Conservation (phyloP, 1,140 invertebrate species). For the Laupala kohalensis region DNA sequence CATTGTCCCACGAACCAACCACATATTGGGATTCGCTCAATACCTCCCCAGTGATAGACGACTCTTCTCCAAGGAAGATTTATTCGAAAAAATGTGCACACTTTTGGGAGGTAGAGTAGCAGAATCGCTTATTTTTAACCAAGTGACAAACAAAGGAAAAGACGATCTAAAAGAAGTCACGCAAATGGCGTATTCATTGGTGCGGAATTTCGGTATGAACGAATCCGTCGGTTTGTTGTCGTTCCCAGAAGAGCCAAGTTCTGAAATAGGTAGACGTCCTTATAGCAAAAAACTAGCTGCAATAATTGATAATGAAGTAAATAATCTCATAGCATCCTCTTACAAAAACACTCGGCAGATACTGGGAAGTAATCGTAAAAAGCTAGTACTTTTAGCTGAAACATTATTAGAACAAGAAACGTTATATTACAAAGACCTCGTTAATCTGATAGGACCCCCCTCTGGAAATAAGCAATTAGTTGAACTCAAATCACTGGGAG, state of each 20-base stretch:
- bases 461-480: no score
- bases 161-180: constrained; percentile 43
- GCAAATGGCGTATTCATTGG: constrained; percentile 45
- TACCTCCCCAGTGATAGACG: neutral
- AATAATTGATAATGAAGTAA: constrained; percentile 47
- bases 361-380: constrained; percentile 37
- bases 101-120: constrained; percentile 49
- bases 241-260: constrained; percentile 23
- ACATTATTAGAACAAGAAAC: constrained; percentile 52
- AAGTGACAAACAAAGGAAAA: constrained; percentile 46
- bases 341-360: constrained; percentile 46
- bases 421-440: constrained; percentile 44
- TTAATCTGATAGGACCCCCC: neutral
- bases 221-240: constrained; percentile 40
- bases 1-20: constrained; percentile 14
- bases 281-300: constrained; percentile 31
- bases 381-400: constrained; percentile 43
- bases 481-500: no score
- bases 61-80: neutral
- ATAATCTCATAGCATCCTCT: constrained; percentile 44
- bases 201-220: constrained; percentile 52
- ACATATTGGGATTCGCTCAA: constrained; percentile 3
- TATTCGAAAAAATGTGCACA: neutral
- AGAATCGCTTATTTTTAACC: constrained; percentile 52
- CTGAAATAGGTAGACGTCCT: no score